These are phyloP conservation scores for Leucophora obtusa DNA, from an alignment of 2,888 invertebrate species.

Conservation along the genomic window DNA sequence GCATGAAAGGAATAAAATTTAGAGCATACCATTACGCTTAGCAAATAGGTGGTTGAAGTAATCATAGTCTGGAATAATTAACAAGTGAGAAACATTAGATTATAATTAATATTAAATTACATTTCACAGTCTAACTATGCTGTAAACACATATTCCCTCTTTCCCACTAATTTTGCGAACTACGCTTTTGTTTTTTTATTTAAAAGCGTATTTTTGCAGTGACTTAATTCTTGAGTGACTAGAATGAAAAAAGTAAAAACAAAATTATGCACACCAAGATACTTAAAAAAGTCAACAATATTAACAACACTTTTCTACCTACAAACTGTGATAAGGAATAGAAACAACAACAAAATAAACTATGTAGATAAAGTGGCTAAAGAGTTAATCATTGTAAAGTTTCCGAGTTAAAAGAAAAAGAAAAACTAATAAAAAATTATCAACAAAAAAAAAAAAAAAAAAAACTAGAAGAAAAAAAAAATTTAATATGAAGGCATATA, in stretches of 20 bases:
- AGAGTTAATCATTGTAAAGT: constrained; percentile 35
- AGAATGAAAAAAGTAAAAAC: background rate
- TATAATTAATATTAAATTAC: too few relatives aligned
- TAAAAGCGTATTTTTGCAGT: background rate
- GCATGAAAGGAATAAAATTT: too few relatives aligned
- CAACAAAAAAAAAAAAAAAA: background rate
- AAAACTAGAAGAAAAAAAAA: background rate
- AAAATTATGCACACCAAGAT: background rate
- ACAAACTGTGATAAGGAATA: background rate
- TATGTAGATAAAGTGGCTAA: background rate
- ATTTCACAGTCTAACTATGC: too few relatives aligned
- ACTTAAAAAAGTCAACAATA: constrained; percentile 13
- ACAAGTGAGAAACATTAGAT: too few relatives aligned
- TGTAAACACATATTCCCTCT: too few relatives aligned
- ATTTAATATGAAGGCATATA: background rate
- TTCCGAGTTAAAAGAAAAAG: background rate
- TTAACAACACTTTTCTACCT: constrained; percentile 17
- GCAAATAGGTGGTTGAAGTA: too few relatives aligned
- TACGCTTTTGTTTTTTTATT: too few relatives aligned
- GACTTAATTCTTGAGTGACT: background rate
- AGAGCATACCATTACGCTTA: too few relatives aligned
- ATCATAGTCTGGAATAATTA: too few relatives aligned
- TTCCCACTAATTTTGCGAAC: too few relatives aligned
- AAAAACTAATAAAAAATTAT: background rate
- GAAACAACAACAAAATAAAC: background rate